phyloP scores from a whole-genome alignment of 2,888 invertebrate species.

The Lycaena phlaeas region DNA sequence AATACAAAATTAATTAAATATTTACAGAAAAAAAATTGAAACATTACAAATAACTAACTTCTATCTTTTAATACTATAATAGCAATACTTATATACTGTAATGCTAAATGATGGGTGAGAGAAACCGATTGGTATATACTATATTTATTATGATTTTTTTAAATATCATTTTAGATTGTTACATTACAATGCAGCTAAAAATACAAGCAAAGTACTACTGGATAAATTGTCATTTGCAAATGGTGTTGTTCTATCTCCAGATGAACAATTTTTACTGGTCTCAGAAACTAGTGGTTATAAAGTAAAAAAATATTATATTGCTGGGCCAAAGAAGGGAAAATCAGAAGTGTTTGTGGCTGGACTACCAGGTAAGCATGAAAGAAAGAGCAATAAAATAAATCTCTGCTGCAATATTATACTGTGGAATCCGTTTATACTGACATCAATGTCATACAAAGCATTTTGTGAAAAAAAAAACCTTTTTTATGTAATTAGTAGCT shows the following conservation, averaged over 20 bases:
- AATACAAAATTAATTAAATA: no score
- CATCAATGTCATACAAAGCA: no score
- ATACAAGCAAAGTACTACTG: slow-evolving; percentile 82
- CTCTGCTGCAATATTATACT: no score
- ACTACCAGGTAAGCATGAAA: slow-evolving; percentile 79
- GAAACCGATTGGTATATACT: no score
- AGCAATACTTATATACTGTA: background rate
- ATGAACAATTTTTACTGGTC: slow-evolving; percentile 87
- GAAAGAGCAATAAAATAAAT: no score
- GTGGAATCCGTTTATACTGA: no score
- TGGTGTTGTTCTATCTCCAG: slow-evolving; percentile 85
- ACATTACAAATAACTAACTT: background rate
- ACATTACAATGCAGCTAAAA: slow-evolving; percentile 84
- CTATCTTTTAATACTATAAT: background rate
- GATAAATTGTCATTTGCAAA: slow-evolving; percentile 89
- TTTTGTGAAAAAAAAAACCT: no score
- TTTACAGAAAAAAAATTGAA: no score
- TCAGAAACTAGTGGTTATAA: slow-evolving; percentile 79
- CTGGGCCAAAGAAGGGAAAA: slow-evolving; percentile 86
- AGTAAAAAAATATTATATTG: slow-evolving; percentile 83
- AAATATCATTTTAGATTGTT: slow-evolving; percentile 78
- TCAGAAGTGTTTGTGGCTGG: slow-evolving; percentile 86
- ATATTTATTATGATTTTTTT: no score
- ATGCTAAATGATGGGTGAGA: no score
- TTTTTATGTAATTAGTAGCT: no score